phyloP scores from a whole-genome alignment of 2,113 vertebrate genomes.

The Plectropomus leopardus region DNA sequence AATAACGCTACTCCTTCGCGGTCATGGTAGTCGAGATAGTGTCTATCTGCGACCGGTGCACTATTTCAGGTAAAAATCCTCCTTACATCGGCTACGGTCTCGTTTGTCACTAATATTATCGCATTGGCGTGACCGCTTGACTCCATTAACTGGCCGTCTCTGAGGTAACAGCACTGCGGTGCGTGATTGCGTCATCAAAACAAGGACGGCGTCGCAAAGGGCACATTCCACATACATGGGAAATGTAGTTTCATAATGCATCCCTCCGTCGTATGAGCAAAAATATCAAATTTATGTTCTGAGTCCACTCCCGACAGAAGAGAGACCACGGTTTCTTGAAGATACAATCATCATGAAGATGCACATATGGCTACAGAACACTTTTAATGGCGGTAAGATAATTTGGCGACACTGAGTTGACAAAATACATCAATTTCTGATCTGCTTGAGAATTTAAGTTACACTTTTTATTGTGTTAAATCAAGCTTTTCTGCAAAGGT shows the following conservation, averaged over 20 bases:
- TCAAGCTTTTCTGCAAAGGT: not conserved
- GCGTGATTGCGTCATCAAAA: slow-evolving; percentile 80
- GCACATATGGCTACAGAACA: slow-evolving; percentile 80
- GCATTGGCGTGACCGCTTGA: slow-evolving; percentile 66
- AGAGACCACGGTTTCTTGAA: slow-evolving; percentile 26
- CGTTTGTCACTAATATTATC: slow-evolving; percentile 51
- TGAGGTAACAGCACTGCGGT: slow-evolving; percentile 58
- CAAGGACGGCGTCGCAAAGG: slow-evolving; percentile 37
- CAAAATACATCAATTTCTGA: not conserved
- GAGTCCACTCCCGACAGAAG: slow-evolving; percentile 44
- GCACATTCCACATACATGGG: slow-evolving; percentile 50
- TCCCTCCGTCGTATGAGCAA: slow-evolving; percentile 41
- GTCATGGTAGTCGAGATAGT: not conserved
- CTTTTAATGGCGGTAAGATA: slow-evolving; percentile 68
- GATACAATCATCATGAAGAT: slow-evolving; percentile 73
- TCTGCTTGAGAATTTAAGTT: too few species aligned
- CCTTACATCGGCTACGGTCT: slow-evolving; percentile 36
- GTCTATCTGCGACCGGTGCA: not conserved
- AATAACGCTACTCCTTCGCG: not conserved
- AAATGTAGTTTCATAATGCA: slow-evolving; percentile 77
- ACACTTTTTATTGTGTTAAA: not conserved
- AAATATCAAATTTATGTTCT: slow-evolving; percentile 68
- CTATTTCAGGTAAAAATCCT: not conserved
- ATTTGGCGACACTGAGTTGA: not conserved
- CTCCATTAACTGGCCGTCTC: slow-evolving; percentile 78